Conservation (phyloP, 2,113 vertebrate species). For the Centropus bengalensis region DNA sequence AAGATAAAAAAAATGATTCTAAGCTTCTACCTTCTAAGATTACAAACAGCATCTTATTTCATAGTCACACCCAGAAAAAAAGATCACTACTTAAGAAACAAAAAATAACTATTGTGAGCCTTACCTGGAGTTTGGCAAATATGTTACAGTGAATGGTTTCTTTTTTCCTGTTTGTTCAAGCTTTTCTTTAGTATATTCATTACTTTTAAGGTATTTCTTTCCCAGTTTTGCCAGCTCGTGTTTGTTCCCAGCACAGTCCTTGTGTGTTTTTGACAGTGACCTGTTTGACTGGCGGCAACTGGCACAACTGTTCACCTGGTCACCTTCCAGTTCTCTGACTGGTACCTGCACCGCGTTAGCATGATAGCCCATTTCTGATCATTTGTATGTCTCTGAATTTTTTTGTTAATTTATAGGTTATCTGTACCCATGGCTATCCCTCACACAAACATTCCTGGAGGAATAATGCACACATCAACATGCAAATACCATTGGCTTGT, state of each 20-base stretch:
- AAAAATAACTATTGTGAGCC: neutral
- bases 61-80: neutral
- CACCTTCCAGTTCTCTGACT: neutral
- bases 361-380: neutral
- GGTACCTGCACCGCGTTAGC: accelerated
- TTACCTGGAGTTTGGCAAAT: neutral
- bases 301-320: neutral
- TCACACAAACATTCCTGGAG: accelerated
- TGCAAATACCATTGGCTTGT: neutral
- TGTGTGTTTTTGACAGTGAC: accelerated
- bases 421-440: accelerated
- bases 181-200: neutral
- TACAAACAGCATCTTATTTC: neutral
- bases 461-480: accelerated
- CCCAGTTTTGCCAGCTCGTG: neutral
- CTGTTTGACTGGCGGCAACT: accelerated
- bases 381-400: neutral
- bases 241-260: neutral
- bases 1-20: too few species aligned
- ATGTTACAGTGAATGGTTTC: neutral
- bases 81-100: neutral
- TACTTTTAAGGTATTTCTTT: neutral
- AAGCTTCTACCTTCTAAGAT: neutral
- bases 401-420: neutral
- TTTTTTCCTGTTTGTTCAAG: neutral